phyloP scores from a whole-genome alignment of 2,113 vertebrate species.

The Verasper variegatus region DNA sequence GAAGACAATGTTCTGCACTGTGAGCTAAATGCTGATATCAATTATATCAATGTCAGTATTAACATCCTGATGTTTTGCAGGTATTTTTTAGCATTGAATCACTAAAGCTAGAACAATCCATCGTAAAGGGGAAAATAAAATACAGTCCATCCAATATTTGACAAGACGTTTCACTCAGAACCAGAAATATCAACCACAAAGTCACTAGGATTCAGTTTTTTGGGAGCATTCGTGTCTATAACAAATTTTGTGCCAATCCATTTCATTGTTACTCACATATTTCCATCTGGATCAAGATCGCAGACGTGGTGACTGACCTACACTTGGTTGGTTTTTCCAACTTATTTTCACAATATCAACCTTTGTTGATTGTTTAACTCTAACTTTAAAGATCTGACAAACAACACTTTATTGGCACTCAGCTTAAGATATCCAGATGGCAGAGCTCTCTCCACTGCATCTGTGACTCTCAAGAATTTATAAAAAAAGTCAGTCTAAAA shows the following conservation, averaged over 20 bases:
- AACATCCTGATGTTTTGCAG: neutral
- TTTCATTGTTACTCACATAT: no score
- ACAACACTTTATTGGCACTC: neutral
- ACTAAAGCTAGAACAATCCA: neutral
- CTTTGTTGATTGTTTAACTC: no score
- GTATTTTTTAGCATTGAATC: neutral
- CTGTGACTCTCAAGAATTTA: no score
- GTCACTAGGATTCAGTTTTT: neutral
- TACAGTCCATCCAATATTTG: no score
- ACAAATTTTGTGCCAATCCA: no score
- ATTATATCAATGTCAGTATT: neutral
- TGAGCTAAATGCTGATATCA: neutral
- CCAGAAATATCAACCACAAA: neutral
- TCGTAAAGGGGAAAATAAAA: neutral
- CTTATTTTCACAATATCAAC: no score
- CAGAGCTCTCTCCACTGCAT: neutral
- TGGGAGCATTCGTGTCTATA: neutral
- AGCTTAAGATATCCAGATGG: neutral
- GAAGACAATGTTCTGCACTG: no score
- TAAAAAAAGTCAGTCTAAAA: no score
- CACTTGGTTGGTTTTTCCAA: no score
- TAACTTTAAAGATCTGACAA: neutral
- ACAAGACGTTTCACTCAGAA: neutral
- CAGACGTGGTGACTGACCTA: no score
- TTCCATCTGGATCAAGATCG: no score